Evolutionary conservation across 2,797 vertebrate genomes (phyloP), one percentile per base, ranked within the genome.

Genomic region (Halcyon badia): DNA sequence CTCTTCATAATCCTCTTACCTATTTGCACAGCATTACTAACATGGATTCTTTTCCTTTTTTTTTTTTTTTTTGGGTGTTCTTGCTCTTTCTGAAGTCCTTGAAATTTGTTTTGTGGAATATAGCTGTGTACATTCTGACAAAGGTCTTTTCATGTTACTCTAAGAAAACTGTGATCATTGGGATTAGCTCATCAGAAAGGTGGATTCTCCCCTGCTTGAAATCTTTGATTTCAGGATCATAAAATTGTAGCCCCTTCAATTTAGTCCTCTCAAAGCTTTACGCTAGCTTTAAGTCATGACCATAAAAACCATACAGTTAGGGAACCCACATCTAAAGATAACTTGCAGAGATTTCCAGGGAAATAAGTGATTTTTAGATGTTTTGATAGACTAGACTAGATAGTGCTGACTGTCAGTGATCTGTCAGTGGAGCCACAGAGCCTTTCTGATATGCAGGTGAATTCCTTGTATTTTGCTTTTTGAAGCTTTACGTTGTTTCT

Each of bases 1-100:
- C 58, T 86, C 14, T 79, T 70, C 48, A 25, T 91, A 93, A 95
- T 93, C 73, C 39, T 95, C 65, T 91, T 95, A 90, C n/a, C 11
- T 28, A 9, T 94, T 88, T 79, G 25, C 58, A 62, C 37, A 73
- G 30, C 31, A 60, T 72, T 94, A 33, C 35, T 87, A 73, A 56
- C 33, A 42, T 14, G 16, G 24, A 58, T 72, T 87, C 28, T 4
- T 42, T 42, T 46, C 11, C 24, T 12, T 22, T 22, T 21, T 48
- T 44, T 19, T 44, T 72, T 87, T 52, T 62, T 51, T 90, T 70
- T 30, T 51, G 19, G 0, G 57, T 89, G 35, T 71, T 91, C 75
- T 81, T 82, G 26, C 65, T 86, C 31, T 91, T 90, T 52, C 58
- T 56, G 41, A 86, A 66, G 31, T 81, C 49, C 61, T 83, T 64